A percentile compares a stretch with the other conserved stretches of the same genome.
These are phyloP conservation scores for Phymorhynchus buccinoides DNA, from an alignment of 1,140 invertebrate genomes.

Conservation along the genomic window DNA sequence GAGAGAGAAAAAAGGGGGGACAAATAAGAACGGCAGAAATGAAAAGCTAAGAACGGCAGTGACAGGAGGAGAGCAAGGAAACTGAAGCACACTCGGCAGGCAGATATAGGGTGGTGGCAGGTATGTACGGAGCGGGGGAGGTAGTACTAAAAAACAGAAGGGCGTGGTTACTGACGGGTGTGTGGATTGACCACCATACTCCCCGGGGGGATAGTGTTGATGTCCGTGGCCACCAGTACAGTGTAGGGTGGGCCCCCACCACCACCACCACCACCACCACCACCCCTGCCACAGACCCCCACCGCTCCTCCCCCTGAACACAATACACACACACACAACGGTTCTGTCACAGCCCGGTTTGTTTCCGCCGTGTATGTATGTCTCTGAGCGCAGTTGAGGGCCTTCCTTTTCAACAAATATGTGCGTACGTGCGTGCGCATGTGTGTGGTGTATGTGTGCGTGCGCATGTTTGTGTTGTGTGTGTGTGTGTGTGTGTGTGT, in stretches of 20 bases:
- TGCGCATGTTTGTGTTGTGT: too few relatives aligned
- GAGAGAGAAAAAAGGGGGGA: not conserved
- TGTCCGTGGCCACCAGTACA: constrained; percentile 83
- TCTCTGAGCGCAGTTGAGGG: too few relatives aligned
- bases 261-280: too few relatives aligned
- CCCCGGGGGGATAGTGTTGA: constrained; percentile 86
- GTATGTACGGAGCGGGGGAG: not conserved
- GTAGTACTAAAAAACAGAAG: not conserved
- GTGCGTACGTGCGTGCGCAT: too few relatives aligned
- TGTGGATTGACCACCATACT: constrained; percentile 89
- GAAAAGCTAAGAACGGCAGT: too few relatives aligned
- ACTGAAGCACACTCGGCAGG: too few relatives aligned
- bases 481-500: too few relatives aligned
- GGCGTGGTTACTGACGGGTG: constrained; percentile 73
- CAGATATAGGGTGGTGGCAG: not conserved
- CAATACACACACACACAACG: constrained; percentile 19
- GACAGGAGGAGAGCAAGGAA: too few relatives aligned
- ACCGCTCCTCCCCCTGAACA: constrained; percentile 12
- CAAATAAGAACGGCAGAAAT: too few relatives aligned
- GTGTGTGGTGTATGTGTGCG: too few relatives aligned
- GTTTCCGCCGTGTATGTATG: not conserved
- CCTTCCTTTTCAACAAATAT: too few relatives aligned
- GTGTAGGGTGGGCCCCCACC: constrained; percentile 48
- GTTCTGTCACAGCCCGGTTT: not conserved
- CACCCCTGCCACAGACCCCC: too few relatives aligned